These are phyloP conservation scores for Tetraneura akinire DNA, from an alignment of 1,140 invertebrate genomes.

Conservation along the genomic window DNA sequence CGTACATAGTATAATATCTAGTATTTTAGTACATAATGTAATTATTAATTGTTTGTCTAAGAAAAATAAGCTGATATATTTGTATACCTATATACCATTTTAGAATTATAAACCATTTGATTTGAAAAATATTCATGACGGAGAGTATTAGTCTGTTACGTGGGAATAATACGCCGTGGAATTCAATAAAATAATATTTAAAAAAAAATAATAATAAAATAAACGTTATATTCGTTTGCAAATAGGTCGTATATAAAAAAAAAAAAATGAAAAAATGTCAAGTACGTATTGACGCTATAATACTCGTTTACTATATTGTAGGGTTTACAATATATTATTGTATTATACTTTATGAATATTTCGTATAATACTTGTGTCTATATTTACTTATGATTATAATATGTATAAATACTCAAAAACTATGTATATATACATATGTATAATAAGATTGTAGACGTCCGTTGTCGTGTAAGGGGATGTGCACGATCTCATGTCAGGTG, in stretches of 20 bases:
- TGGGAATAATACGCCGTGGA: neutral
- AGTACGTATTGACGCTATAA: neutral
- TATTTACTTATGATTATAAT: neutral
- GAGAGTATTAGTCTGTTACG: neutral
- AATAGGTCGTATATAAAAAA: slow-evolving; percentile 11
- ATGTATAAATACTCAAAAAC: neutral
- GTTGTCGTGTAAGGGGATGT: too few relatives aligned
- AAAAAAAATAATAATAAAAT: neutral
- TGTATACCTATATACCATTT: too few relatives aligned
- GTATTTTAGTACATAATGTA: too few relatives aligned
- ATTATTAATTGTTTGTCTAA: too few relatives aligned
- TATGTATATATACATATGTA: too few relatives aligned
- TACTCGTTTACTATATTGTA: neutral
- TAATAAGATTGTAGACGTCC: too few relatives aligned
- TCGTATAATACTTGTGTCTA: neutral
- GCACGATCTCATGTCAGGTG: too few relatives aligned
- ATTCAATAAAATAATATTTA: slow-evolving; percentile 24
- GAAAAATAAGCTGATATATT: too few relatives aligned
- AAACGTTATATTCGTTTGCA: slow-evolving; percentile 1
- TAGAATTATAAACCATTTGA: too few relatives aligned
- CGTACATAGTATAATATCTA: too few relatives aligned
- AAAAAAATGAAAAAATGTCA: slow-evolving; percentile 22
- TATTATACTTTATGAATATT: neutral
- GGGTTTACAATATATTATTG: neutral
- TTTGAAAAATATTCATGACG: too few relatives aligned